Conservation (phyloP, 2,113 vertebrate species). For the Spea bombifrons region DNA sequence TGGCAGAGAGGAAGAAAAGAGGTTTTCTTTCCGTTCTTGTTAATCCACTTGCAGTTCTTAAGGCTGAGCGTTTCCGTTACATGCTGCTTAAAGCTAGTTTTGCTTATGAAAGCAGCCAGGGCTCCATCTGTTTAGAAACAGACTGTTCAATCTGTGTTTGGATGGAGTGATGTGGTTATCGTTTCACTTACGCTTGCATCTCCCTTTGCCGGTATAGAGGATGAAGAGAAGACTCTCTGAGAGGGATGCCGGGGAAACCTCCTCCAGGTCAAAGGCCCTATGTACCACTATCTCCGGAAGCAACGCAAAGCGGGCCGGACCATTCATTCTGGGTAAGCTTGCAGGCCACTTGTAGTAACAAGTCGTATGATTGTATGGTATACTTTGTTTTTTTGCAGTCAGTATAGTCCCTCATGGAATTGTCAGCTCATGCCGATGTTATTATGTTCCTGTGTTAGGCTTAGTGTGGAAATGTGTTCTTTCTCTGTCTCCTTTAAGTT, state of each 20-base stretch:
- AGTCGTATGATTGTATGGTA: too few species aligned
- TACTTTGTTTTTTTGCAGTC: too few species aligned
- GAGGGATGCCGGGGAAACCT: slow-evolving; percentile 91
- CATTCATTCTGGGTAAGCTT: slow-evolving; percentile 89
- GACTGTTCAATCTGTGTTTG: slow-evolving; percentile 48
- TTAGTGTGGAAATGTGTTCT: too few species aligned
- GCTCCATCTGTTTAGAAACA: slow-evolving; percentile 27
- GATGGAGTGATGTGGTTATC: slow-evolving; percentile 29
- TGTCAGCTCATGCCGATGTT: too few species aligned
- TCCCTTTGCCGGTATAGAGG: slow-evolving; percentile 73
- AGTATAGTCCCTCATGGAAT: too few species aligned
- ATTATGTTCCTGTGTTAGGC: too few species aligned
- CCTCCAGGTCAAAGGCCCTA: slow-evolving; percentile 84
- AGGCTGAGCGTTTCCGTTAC: background rate
- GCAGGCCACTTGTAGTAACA: too few species aligned
- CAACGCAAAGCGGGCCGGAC: slow-evolving; percentile 93
- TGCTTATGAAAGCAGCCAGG: slow-evolving; percentile 8
- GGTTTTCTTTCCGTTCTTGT: too few species aligned
- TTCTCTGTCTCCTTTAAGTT: too few species aligned
- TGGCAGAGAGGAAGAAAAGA: too few species aligned
- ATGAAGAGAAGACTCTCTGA: slow-evolving; percentile 96
- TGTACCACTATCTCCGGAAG: slow-evolving; percentile 89
- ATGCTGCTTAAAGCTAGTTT: slow-evolving; percentile 1
- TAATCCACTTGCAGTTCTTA: too few species aligned
- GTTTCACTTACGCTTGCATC: slow-evolving; percentile 33